Evolutionary conservation across 2,797 vertebrate species (phyloP).

Genomic region (Peromyscus eremicus): DNA sequence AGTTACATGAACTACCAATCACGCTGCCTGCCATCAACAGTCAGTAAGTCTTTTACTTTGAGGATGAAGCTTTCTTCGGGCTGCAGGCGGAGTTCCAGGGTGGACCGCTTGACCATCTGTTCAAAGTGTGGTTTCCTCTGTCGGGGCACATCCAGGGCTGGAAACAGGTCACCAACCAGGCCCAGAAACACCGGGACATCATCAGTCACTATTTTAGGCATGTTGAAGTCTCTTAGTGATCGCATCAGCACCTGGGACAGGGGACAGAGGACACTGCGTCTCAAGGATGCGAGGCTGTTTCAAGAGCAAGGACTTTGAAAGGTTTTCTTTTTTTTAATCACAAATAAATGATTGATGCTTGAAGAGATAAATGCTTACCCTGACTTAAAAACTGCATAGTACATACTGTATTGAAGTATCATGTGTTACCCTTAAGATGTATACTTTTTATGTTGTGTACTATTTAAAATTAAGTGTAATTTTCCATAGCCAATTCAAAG

Average conservation of each 20-base stretch:
- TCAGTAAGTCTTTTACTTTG: constrained; percentile 88
- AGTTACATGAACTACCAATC: constrained; percentile 74
- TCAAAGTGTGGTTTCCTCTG: constrained; percentile 91
- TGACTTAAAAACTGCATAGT: not conserved
- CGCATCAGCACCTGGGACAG: constrained; percentile 90
- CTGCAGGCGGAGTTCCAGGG: constrained; percentile 91
- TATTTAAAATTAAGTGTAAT: not conserved
- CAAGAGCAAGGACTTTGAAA: not conserved
- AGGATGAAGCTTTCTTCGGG: constrained; percentile 94
- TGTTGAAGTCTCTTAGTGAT: constrained; percentile 93
- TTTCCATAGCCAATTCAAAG: not conserved
- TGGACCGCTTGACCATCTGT: constrained; percentile 90
- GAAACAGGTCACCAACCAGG: constrained; percentile 93
- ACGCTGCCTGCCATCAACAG: constrained; percentile 73
- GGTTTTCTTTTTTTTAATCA: not conserved
- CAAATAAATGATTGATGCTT: not conserved
- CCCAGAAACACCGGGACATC: constrained; percentile 92
- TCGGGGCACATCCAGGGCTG: constrained; percentile 91
- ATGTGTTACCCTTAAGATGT: not conserved
- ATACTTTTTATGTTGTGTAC: not conserved
- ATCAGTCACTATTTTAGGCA: constrained; percentile 93
- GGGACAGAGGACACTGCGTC: not conserved
- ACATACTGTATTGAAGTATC: not conserved
- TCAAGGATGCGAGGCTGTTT: not conserved
- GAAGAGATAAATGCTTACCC: not conserved